Conservation (phyloP, 1,140 invertebrate genomes). For the Drosophila parabipectinata region DNA sequence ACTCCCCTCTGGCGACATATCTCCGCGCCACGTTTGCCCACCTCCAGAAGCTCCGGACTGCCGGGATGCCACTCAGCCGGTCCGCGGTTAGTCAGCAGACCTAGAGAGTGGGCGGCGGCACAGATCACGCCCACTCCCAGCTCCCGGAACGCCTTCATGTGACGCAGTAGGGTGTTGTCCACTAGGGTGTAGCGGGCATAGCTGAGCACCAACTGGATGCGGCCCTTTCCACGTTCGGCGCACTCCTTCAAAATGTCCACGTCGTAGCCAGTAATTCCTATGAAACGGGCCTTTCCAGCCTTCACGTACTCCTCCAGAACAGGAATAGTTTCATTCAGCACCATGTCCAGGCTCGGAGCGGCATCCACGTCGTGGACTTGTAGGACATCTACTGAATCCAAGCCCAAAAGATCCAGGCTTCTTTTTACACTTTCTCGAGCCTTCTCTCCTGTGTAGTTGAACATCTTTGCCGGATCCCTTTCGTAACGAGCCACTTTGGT, state of each 20-base stretch:
- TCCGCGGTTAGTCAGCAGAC: slow-evolving; percentile 91
- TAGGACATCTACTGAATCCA: slow-evolving; percentile 94
- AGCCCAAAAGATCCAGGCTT: slow-evolving; percentile 89
- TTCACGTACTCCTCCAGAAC: slow-evolving; percentile 89
- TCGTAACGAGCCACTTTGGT: slow-evolving; percentile 97
- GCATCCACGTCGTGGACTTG: slow-evolving; percentile 87
- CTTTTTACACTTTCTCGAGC: slow-evolving; percentile 90
- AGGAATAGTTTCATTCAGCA: slow-evolving; percentile 95
- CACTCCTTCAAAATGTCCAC: slow-evolving; percentile 90
- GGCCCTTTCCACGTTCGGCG: slow-evolving; percentile 85
- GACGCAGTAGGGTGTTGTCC: slow-evolving; percentile 90
- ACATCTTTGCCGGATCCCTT: slow-evolving; percentile 89
- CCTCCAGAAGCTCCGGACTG: slow-evolving; percentile 87
- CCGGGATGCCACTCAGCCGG: slow-evolving; percentile 94
- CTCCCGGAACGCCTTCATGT: slow-evolving; percentile 89
- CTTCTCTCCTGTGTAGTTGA: slow-evolving; percentile 92
- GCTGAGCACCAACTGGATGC: slow-evolving; percentile 89
- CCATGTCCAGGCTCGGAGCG: slow-evolving; percentile 87
- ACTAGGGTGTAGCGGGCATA: slow-evolving; percentile 93
- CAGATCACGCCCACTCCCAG: slow-evolving; percentile 92
- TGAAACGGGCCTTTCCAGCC: slow-evolving; percentile 91
- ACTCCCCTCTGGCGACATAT: slow-evolving; percentile 88
- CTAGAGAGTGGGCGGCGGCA: slow-evolving; percentile 92
- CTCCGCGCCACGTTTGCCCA: slow-evolving; percentile 86
- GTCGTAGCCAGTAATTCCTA: slow-evolving; percentile 95